Evolutionary conservation across 2,113 vertebrate species (phyloP), one percentile per base, ranked within the genome.

Genomic region (Channa argus): DNA sequence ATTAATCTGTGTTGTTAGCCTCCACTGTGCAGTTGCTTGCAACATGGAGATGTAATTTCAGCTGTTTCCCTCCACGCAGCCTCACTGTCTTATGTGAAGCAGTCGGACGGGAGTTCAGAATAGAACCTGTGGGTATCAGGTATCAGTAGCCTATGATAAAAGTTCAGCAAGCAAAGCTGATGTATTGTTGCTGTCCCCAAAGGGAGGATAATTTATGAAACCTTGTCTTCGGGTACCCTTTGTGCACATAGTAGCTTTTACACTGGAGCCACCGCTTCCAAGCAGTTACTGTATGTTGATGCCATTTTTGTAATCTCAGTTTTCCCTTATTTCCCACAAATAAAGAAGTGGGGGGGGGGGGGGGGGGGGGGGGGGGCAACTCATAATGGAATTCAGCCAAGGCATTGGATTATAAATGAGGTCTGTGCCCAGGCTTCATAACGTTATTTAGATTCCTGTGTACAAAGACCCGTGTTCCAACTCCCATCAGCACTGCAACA

Each of bases 381-480:
- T 95, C 95, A 94, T 97, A 98, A 97, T 97, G 95, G 92, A 96
- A 97, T 97, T 96, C 96, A 96, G 95, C 95, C 87, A 92, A 95
- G 94, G 95, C 95, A 95, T 95, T 95, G 96, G 96, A 95, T 96
- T 98, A 97, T 98, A 98, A 99, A 98, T 99, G 95, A 98, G 96
- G 96, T 98, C 95, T 97, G 95, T 93, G 96, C 95, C 95, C 94
- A 24, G 95, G 95, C 94, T 63, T 96, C 95, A 94, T 96, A 96
- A 96, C 95, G 94, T 98, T 98, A 96, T 97, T 98, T 97, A 97
- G 96, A 96, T 96, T 97, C 95, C 93, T 94, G 96, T 96, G 96
- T 96, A 95, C 93, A 92, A 93, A 96, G 96, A 95, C 95, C 94
- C 92, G 95, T 96, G 96, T 96, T 96, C 94, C 94, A 96, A 95